Evolutionary conservation across 2,797 vertebrate genomes (phyloP).

Genomic region (Mus spretus): DNA sequence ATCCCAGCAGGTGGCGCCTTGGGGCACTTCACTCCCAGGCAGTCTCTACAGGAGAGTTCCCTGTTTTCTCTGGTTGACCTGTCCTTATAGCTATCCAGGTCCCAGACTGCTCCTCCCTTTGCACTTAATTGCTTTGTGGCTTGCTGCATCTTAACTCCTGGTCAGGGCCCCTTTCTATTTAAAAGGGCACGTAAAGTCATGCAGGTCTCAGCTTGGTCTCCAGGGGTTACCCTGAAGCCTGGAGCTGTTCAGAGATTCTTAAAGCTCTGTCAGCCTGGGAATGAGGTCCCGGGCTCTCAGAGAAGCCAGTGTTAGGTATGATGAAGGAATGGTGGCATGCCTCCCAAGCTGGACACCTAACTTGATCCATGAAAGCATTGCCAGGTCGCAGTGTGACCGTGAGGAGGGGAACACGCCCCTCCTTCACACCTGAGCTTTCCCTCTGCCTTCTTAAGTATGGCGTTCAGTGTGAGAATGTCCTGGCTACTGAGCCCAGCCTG

Average conservation of each 20-base stretch:
- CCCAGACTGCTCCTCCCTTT: not conserved
- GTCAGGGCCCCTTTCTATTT: not conserved
- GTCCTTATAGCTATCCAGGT: rapidly evolving
- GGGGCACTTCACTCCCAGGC: not conserved
- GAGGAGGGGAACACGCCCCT: rapidly evolving
- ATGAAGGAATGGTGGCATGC: not conserved
- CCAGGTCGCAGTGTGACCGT: no score
- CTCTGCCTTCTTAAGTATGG: not conserved
- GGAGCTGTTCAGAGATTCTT: not conserved
- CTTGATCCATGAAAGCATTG: not conserved
- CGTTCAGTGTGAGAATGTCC: not conserved
- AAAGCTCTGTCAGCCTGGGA: rapidly evolving
- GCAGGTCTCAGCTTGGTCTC: not conserved
- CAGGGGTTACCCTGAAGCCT: not conserved
- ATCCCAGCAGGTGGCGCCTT: not conserved
- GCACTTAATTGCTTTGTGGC: no score
- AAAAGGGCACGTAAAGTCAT: not conserved
- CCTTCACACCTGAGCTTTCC: not conserved
- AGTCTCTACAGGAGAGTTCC: no score
- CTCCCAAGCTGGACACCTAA: not conserved
- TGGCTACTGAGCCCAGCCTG: rapidly evolving
- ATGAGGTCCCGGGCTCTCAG: rapidly evolving
- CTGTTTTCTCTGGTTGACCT: not conserved
- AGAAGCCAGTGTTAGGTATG: not conserved
- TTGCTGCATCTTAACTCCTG: not conserved